A percentile compares a stretch with the other conserved stretches of the same genome.
These are phyloP conservation scores for Chrysotoxum bicinctum DNA, from an alignment of 2,888 invertebrate species.

Conservation along the genomic window DNA sequence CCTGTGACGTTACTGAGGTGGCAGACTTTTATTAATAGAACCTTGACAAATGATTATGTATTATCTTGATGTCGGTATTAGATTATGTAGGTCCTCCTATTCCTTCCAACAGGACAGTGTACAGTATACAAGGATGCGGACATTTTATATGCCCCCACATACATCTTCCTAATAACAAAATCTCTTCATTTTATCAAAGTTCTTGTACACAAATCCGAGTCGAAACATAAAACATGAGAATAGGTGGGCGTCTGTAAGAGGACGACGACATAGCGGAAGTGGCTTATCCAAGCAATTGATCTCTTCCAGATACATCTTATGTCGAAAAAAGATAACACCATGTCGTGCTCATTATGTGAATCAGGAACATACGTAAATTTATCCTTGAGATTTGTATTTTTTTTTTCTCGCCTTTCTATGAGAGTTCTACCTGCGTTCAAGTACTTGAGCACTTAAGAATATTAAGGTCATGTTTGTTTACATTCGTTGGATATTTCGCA, in stretches of 20 bases:
- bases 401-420: not conserved
- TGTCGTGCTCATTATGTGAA: not conserved
- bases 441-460: conserved; percentile 6
- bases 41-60: conserved; percentile 60
- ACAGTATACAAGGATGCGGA: not conserved
- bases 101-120: not conserved
- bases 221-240: conserved; percentile 9
- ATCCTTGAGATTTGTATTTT: conserved; percentile 4
- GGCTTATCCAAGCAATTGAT: conserved; percentile 32
- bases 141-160: not conserved
- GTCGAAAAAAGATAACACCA: conserved; percentile 1
- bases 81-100: conserved; percentile 25
- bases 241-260: not conserved
- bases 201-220: not conserved
- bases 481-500: not conserved
- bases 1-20: conserved; percentile 62
- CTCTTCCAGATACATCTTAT: conserved; percentile 2
- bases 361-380: not conserved
- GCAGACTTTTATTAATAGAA: conserved; percentile 68
- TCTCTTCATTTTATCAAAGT: conserved; percentile 9
- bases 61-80: conserved; percentile 38
- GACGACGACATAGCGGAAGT: conserved; percentile 15
- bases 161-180: conserved; percentile 8
- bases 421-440: not conserved
- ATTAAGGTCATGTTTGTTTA: conserved; percentile 23